Base-by-base conservation (phyloP, 2,888 invertebrate species). In the Aelia acuminata region DNA sequence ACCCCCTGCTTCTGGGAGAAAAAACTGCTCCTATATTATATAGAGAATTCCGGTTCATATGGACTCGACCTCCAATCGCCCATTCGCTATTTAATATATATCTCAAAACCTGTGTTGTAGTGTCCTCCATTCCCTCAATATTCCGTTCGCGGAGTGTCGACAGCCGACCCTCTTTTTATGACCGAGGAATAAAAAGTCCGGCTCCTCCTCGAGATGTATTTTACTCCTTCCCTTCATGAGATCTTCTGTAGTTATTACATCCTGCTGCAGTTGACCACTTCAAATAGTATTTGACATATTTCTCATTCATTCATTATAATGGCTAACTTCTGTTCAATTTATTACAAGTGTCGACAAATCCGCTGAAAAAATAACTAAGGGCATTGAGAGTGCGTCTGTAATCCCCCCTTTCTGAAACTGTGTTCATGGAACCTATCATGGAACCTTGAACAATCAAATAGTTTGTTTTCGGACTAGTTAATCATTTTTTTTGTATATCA, bases 21-120 rank as follows among this genome's bases (percentile, higher is more conserved):
- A 50, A 53, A 85, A 85, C 39, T 20, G 35, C 57, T 53, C 53
- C 15, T 53, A 85, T 85, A 85, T 57, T 85, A 53, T 39, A 85
- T 85, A 85, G 49, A 57, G 53, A 53, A 85, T 85, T 85, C 50
- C 50, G 85, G 50, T 85, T 85, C 85, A 85, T 85, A 85, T 53
- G 35, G 22, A 39, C 35, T 22, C 84, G 31, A 48, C 43, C 43
- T 43, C 43, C 84, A 84, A 50, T 84, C 49, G 39, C 20, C 85
- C 85, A 39, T 53, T 53, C 85, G 57, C 85, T 39, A 39, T 85
- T 85, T 85, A 85, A 85, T 85, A 53, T 80, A 80, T 85, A 85
- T 53, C 85, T 85, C 85, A 50, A 35, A 53, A 39, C 50, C 53
- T 35, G 50, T 53, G 85, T 85, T 57, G 53, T n/a, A 85, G 49